Evolutionary conservation across 2,113 vertebrate genomes (phyloP), one percentile per base, ranked within the genome.

Genomic region (Tamias sibiricus): DNA sequence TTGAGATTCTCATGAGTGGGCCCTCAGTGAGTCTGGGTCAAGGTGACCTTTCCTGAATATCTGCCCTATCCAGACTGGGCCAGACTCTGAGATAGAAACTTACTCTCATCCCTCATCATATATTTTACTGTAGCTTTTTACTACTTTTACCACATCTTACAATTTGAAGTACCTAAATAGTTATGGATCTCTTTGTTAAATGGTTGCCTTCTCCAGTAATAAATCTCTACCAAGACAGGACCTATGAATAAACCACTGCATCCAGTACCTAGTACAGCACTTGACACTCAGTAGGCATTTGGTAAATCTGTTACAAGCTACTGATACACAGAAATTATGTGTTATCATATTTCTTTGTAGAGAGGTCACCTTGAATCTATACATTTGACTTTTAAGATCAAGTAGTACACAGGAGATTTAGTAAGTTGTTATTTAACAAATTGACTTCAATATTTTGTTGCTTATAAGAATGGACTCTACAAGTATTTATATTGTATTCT

Each of bases 401-500:
- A 40, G 14, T 49, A 49, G 16, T 20, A 13, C 19, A 75, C n/a
- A 64, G 14, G 28, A 72, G 28, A 52, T 79, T 57, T 87, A 72
- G 10, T 75, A 72, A 77, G 90, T 30, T 40, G 4, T 82, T n/a
- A 72, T 26, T 68, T 75, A 42, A 91, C 20, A 68, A 66, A 64
- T 40, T 52, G 32, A 69, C 44, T 79, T 79, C 91, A 77, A 93
- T 68, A 54, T 79, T 54, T 79, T 84, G 26, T 88, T 52, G 20
- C 49, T 84, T 77, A 30, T 76, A 72, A 90, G 40, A 30, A 44
- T 86, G 72, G 52, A 68, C 24, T 40, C 83, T 71, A 74, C 26
- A 47, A 68, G 5, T 22, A 68, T 97, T 96, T 85, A 87, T 64
- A 94, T 85, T 86, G 16, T 57, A 57, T 92, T 76, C 57, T 95